These are phyloP conservation scores for Labrus mixtus DNA, from an alignment of 2,113 vertebrate species.

Conservation along the genomic window DNA sequence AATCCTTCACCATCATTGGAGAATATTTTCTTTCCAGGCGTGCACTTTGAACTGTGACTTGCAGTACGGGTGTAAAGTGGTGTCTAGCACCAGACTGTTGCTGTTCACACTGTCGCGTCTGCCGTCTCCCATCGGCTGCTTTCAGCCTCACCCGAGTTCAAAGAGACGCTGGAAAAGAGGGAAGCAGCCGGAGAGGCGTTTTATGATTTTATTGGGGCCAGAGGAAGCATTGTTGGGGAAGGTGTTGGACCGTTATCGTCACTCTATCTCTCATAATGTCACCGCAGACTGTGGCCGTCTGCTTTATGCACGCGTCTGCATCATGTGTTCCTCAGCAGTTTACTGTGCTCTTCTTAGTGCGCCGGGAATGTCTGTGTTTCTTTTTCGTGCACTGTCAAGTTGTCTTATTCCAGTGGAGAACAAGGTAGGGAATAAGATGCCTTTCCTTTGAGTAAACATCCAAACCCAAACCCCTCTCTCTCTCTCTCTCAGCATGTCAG, in stretches of 20 bases:
- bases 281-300: constrained; percentile 23
- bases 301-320: neutral
- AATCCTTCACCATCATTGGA: constrained; percentile 55
- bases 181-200: constrained; percentile 66
- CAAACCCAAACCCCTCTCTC: neutral
- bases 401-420: neutral
- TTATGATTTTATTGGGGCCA: constrained; percentile 86
- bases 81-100: constrained; percentile 81
- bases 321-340: constrained; percentile 14
- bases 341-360: constrained; percentile 5
- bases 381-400: neutral
- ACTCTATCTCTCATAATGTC: constrained; percentile 41
- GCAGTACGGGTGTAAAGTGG: constrained; percentile 70
- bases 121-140: constrained; percentile 66
- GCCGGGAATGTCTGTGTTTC: neutral
- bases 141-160: constrained; percentile 70
- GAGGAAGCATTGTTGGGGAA: constrained; percentile 75
- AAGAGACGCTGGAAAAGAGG: constrained; percentile 65
- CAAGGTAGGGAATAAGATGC: neutral
- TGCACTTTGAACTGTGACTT: constrained; percentile 68
- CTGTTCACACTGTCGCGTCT: constrained; percentile 79
- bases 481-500: neutral
- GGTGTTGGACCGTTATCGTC: constrained; percentile 69
- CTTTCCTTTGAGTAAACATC: constrained; percentile 15
- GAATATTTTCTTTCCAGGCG: constrained; percentile 57